Evolutionary conservation across 2,113 vertebrate species (phyloP).

Genomic region (Passer domesticus): DNA sequence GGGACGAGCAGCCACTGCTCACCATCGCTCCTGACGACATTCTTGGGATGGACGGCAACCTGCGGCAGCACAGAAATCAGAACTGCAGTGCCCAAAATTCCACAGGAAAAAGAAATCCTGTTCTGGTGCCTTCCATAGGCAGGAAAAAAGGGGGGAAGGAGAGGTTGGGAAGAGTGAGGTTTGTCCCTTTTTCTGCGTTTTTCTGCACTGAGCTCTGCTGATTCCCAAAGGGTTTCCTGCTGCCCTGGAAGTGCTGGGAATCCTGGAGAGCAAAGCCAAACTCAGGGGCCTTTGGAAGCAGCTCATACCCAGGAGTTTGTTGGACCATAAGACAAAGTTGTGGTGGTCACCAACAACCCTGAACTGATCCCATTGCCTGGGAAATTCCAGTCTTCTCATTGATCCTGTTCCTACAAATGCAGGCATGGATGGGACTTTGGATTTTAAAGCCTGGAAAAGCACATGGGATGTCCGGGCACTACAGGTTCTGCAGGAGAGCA

Average conservation of each 20-base stretch:
- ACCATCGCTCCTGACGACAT: not conserved
- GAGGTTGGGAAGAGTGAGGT: not conserved
- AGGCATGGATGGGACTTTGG: accelerated
- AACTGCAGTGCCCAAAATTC: accelerated
- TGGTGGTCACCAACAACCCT: not conserved
- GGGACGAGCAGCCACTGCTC: not conserved
- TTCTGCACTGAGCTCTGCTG: too few species aligned
- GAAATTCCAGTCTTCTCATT: not conserved
- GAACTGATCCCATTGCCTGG: not conserved
- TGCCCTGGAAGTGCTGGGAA: not conserved
- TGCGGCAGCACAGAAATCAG: not conserved
- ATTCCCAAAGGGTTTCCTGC: not conserved
- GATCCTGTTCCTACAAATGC: accelerated
- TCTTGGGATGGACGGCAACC: not conserved
- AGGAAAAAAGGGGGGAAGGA: accelerated
- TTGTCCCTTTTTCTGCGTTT: accelerated
- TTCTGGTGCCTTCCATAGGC: accelerated
- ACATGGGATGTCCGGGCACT: too few species aligned
- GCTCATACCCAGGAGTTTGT: not conserved
- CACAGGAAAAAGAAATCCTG: not conserved
- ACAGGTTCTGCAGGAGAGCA: not conserved
- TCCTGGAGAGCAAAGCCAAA: not conserved
- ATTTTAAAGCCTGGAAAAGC: not conserved
- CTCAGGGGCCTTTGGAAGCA: accelerated
- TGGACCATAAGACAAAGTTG: too few species aligned